These are phyloP conservation scores for Unio pictorum DNA, from an alignment of 2,888 invertebrate genomes.

Conservation along the genomic window DNA sequence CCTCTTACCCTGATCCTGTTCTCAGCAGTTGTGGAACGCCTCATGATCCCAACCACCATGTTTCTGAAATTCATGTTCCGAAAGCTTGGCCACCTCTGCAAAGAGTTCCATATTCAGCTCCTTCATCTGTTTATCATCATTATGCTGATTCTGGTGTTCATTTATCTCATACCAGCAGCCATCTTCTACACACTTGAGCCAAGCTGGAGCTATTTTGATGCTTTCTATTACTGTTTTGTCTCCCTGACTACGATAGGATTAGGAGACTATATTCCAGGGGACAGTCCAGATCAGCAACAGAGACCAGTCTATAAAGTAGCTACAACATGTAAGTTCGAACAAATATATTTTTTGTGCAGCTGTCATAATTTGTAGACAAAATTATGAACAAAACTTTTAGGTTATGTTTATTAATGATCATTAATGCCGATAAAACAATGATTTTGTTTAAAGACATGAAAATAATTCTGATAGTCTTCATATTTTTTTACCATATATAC, in stretches of 20 bases:
- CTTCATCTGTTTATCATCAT: constrained; percentile 81
- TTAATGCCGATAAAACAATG: too few relatives aligned
- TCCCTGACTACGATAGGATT: constrained; percentile 89
- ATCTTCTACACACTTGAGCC: constrained; percentile 84
- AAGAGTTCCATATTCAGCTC: constrained; percentile 77
- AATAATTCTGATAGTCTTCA: too few relatives aligned
- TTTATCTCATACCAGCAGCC: constrained; percentile 83
- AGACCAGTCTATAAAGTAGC: constrained; percentile 87
- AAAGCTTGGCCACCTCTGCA: constrained; percentile 64
- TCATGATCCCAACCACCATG: constrained; percentile 83
- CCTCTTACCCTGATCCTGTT: constrained; percentile 88
- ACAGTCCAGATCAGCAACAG: constrained; percentile 82
- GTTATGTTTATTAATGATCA: too few relatives aligned
- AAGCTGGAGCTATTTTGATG: constrained; percentile 88
- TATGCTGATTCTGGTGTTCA: constrained; percentile 74
- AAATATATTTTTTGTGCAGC: too few relatives aligned
- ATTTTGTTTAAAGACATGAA: too few relatives aligned
- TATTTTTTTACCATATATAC: too few relatives aligned
- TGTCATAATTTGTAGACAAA: background rate
- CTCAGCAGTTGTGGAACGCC: constrained; percentile 85
- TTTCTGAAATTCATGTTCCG: constrained; percentile 76
- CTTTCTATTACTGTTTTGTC: constrained; percentile 92
- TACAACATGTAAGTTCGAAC: constrained; percentile 79
- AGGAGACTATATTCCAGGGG: constrained; percentile 91
- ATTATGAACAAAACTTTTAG: background rate